phyloP scores from a whole-genome alignment of 2,797 vertebrate species.

The Argentina silus region DNA sequence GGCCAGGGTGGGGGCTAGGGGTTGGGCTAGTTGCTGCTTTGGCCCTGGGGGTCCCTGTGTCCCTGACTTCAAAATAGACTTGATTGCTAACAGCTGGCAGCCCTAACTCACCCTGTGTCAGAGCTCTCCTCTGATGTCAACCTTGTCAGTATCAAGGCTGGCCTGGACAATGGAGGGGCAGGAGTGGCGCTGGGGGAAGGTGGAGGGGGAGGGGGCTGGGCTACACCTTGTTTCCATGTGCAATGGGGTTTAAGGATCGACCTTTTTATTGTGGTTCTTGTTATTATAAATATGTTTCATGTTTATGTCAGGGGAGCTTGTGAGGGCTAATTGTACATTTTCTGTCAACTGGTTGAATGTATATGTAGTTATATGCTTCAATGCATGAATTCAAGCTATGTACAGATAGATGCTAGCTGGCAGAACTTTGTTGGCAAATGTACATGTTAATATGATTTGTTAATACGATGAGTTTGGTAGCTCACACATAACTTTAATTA shows the following conservation, averaged over 20 bases:
- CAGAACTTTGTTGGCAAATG: too few species aligned
- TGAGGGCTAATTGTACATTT: not conserved
- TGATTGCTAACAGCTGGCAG: conserved; percentile 87
- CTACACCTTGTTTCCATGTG: conserved; percentile 37
- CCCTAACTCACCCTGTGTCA: conserved; percentile 84
- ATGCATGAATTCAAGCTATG: too few species aligned
- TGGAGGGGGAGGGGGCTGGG: conserved; percentile 46
- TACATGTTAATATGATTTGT: too few species aligned
- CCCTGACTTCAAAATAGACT: conserved; percentile 87
- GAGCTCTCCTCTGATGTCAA: conserved; percentile 84
- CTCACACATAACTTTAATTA: too few species aligned
- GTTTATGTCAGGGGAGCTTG: conserved; percentile 38
- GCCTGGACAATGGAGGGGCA: conserved; percentile 73
- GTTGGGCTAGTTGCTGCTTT: conserved; percentile 78
- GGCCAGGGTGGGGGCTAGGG: conserved; percentile 54
- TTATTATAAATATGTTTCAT: conserved; percentile 60
- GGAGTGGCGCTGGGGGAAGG: conserved; percentile 41
- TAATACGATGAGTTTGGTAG: too few species aligned
- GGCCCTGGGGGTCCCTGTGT: conserved; percentile 84
- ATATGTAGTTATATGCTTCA: too few species aligned
- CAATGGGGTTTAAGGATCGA: conserved; percentile 60
- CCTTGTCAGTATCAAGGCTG: conserved; percentile 83
- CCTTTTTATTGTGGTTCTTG: conserved; percentile 54
- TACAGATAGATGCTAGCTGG: too few species aligned
- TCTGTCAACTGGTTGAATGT: too few species aligned